Percentiles rank a stretch among this genome's conserved stretches.
Conservation (phyloP, 2,113 vertebrate genomes). For the Rhadina sibilatrix region DNA sequence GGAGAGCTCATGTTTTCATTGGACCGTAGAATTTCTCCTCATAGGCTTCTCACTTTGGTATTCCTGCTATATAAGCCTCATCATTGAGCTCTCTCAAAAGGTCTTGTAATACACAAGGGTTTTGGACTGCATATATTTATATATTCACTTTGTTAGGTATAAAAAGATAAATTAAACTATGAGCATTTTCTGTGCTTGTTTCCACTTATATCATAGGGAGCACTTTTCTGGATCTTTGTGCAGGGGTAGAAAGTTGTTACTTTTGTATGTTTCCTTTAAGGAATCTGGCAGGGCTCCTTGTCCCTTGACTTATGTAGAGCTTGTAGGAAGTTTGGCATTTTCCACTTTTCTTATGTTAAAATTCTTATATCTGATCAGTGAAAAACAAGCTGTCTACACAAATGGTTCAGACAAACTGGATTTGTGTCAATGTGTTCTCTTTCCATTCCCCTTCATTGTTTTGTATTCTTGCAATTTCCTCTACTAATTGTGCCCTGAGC, state of each 20-base stretch:
- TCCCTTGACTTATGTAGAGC: neutral
- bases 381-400: neutral
- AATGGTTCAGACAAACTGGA: neutral
- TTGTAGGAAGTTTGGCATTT: neutral
- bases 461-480: neutral
- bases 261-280: neutral
- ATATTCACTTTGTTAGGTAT: neutral
- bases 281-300: neutral
- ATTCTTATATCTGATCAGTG: neutral
- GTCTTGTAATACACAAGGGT: neutral
- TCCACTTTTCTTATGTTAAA: neutral
- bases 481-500: neutral
- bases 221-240: neutral
- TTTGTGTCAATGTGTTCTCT: neutral
- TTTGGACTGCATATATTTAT: neutral
- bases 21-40: neutral
- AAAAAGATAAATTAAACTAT: neutral
- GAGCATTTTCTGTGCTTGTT: neutral
- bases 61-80: neutral
- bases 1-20: neutral
- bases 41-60: neutral
- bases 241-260: neutral
- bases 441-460: neutral
- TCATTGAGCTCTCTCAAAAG: neutral
- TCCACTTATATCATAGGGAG: neutral